Percentiles rank a stretch among this genome's conserved stretches.
Conservation (phyloP, 2,797 vertebrate species). For the Centroberyx gerrardi region DNA sequence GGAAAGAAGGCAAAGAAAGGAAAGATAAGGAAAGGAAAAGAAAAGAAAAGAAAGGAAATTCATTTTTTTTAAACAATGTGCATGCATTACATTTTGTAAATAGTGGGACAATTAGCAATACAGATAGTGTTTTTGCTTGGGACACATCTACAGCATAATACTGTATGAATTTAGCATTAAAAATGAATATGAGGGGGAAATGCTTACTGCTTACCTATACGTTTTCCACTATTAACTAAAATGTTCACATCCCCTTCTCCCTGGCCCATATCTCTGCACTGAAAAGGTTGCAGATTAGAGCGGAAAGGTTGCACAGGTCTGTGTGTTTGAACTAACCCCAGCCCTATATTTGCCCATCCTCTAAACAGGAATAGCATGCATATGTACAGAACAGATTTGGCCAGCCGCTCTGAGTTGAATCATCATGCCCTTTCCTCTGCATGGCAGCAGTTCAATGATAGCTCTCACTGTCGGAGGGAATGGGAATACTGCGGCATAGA, state of each 20-base stretch:
- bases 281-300: constrained; percentile 54
- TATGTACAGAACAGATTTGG: constrained; percentile 87
- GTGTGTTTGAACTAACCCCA: constrained; percentile 75
- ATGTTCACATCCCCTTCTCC: background rate
- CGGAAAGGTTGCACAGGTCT: constrained; percentile 61
- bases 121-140: no score
- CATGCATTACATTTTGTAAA: no score
- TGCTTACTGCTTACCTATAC: background rate
- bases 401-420: constrained; percentile 70
- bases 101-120: no score
- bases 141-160: no score
- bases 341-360: constrained; percentile 79
- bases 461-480: constrained; percentile 28
- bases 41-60: no score
- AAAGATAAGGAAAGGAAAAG: no score
- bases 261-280: background rate
- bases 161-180: no score
- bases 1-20: no score
- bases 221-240: constrained; percentile 2
- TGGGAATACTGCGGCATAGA: constrained; percentile 11
- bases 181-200: no score
- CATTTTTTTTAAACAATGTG: no score
- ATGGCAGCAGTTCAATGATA: constrained; percentile 79
- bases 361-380: constrained; percentile 78
- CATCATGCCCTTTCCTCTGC: constrained; percentile 70